phyloP scores from a whole-genome alignment of 2,888 invertebrate genomes.

The Caenorhabditis japonica region DNA sequence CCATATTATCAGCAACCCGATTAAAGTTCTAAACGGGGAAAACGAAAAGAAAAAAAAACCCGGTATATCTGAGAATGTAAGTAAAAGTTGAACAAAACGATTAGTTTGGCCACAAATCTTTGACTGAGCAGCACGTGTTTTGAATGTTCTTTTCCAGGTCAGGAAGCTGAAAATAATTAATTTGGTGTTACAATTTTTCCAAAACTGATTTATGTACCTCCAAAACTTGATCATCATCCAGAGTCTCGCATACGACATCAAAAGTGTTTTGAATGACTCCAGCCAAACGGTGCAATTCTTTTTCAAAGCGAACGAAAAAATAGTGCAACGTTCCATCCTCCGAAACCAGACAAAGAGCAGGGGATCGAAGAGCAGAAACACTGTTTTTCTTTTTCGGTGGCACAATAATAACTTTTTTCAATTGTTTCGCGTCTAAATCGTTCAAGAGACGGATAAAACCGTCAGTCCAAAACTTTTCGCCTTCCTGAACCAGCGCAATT shows the following conservation, averaged over 20 bases:
- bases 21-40: too few relatives aligned
- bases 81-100: too few relatives aligned
- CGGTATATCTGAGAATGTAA: too few relatives aligned
- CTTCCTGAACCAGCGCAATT: slow-evolving; percentile 66
- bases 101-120: slow-evolving; percentile 20
- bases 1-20: too few relatives aligned
- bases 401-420: slow-evolving; percentile 9
- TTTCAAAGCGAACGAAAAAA: slow-evolving; percentile 30
- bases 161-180: slow-evolving; percentile 12
- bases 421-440: background rate
- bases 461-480: slow-evolving; percentile 68
- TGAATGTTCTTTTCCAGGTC: slow-evolving; percentile 17
- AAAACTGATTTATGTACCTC: too few relatives aligned
- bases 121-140: slow-evolving; percentile 22
- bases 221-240: slow-evolving; percentile 4
- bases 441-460: slow-evolving; percentile 70
- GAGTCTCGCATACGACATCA: background rate
- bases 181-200: too few relatives aligned
- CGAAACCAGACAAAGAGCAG: slow-evolving; percentile 18
- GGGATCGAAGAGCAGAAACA: slow-evolving; percentile 8
- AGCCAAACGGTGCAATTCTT: slow-evolving; percentile 23
- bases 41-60: too few relatives aligned
- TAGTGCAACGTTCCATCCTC: slow-evolving; percentile 16
- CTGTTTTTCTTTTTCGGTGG: slow-evolving; percentile 5
- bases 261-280: background rate